phyloP scores from a whole-genome alignment of 2,888 invertebrate genomes.

The Andrena praecox region DNA sequence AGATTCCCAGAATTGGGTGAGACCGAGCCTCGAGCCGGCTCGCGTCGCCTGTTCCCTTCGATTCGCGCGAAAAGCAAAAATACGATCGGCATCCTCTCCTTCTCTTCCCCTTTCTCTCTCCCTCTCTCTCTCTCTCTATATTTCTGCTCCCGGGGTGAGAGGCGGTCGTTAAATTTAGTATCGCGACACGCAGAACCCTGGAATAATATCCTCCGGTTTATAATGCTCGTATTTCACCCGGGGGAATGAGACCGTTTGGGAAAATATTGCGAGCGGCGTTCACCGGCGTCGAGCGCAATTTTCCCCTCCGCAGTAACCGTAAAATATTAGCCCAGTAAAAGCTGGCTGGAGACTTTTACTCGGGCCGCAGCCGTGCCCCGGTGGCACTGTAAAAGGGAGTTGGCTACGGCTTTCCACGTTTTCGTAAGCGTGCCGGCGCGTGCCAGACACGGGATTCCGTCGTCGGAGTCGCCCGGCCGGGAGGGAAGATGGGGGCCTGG shows the following conservation, averaged over 20 bases:
- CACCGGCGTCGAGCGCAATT: neutral
- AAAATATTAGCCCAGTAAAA: conserved; percentile 47
- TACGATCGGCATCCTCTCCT: neutral
- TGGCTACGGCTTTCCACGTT: conserved; percentile 27
- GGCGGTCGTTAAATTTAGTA: neutral
- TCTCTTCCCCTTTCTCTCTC: no score
- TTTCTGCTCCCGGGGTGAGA: neutral
- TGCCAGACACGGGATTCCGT: conserved; percentile 60
- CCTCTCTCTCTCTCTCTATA: no score
- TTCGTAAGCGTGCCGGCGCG: conserved; percentile 68
- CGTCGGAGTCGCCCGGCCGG: conserved; percentile 20
- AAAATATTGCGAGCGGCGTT: conserved; percentile 16
- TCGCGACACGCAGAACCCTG: neutral
- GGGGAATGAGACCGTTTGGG: neutral
- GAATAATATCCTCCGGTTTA: conserved; percentile 14
- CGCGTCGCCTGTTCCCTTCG: neutral
- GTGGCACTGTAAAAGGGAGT: neutral
- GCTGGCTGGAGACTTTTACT: neutral
- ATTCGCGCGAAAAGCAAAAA: neutral
- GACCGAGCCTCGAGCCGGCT: neutral
- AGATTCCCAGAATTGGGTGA: neutral
- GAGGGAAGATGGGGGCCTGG: neutral
- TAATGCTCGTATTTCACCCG: conserved; percentile 40
- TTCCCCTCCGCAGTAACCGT: neutral
- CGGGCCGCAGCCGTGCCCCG: no score